phyloP scores from a whole-genome alignment of 1,140 invertebrate genomes.

The Platorchestia sp. region DNA sequence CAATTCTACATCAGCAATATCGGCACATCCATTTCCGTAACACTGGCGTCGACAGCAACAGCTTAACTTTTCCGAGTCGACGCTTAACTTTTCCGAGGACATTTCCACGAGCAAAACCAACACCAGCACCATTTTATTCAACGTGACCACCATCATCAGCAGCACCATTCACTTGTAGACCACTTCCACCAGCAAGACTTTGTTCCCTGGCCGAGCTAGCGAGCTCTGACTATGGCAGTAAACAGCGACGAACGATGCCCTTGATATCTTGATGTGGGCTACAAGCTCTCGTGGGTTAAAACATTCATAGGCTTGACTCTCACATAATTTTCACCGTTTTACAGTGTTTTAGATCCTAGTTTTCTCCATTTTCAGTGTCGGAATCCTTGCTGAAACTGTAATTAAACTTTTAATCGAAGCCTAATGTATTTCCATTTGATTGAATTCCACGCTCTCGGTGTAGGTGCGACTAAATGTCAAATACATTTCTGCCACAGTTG shows the following conservation, averaged over 20 bases:
- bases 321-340: too few species aligned
- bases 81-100: neutral
- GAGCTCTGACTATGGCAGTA: neutral
- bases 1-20: neutral
- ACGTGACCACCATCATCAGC: neutral
- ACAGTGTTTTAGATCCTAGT: too few species aligned
- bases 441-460: too few species aligned
- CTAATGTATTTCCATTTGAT: too few species aligned
- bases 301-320: too few species aligned
- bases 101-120: neutral
- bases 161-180: neutral
- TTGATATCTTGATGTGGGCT: neutral
- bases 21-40: neutral
- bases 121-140: neutral
- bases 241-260: neutral
- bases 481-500: too few species aligned
- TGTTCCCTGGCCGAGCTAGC: neutral
- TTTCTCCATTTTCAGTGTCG: too few species aligned
- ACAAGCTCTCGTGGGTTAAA: neutral
- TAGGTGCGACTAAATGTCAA: too few species aligned
- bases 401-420: too few species aligned
- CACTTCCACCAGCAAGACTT: neutral
- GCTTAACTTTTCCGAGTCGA: neutral
- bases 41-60: neutral
- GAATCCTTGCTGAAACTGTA: too few species aligned